Base-by-base conservation (phyloP, 2,113 vertebrate species). In the Atractosteus spatula region DNA sequence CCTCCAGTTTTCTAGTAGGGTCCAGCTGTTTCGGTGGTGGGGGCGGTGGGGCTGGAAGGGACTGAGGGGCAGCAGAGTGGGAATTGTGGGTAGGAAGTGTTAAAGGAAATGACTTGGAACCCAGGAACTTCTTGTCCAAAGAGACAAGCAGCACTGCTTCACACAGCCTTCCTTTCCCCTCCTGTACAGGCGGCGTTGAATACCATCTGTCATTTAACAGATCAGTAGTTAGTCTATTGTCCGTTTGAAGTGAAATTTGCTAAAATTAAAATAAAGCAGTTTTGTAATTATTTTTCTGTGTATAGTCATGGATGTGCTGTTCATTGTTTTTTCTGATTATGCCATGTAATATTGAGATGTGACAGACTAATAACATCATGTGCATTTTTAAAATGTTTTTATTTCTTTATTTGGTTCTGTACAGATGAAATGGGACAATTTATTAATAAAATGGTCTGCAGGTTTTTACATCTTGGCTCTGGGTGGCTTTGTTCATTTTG, bases 391-490 rank as follows among this genome's bases (percentile, higher is more conserved):
- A 57, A 41, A 8, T 66, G 29, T 29, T 29, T 29, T 29, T 29
- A 29, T 51, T 51, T 51, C 10, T 66, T 68, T 78, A 45, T 78
- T 81, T 69, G 83, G 79, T 93, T 94, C 93, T 96, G 94, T 97
- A 96, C 94, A 95, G 95, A 94, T 88, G 89, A 94, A 93, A 92
- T 84, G 89, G 93, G 91, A 95, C 92, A 94, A 90, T 97, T 96
- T 96, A 95, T 96, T 96, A 95, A 96, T 90, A 91, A 91, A 90
- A 93, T 85, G 83, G 83, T 88, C 94, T 95, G 94, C 95, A 96
- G 95, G 92, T 95, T 97, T 95, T 88, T 89, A 91, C 87, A 92
- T 74, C 86, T 85, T 81, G 84, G 72, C 79, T 66, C 44, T 3
- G 3, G 57, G 13, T 65, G 42, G 71, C n/a, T 54, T 55, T 71